Conservation (phyloP, 2,797 vertebrate species). For the Phrynocephalus guinanensis region DNA sequence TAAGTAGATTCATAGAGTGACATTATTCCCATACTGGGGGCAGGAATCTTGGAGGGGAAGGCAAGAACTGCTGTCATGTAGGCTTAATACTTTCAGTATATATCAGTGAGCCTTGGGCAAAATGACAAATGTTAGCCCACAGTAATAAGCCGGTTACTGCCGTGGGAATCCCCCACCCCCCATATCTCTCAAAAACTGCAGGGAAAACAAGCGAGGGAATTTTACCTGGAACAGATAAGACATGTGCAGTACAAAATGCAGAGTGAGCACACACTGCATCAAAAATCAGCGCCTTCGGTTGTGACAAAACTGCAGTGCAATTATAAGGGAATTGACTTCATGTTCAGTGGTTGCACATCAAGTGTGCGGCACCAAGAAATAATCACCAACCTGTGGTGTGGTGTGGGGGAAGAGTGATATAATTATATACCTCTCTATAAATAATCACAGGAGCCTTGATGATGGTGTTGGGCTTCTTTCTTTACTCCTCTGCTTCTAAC, state of each 20-base stretch:
- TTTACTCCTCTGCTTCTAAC: constrained; percentile 46
- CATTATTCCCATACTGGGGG: neutral
- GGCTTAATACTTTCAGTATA: neutral
- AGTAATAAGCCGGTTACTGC: neutral
- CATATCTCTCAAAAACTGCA: neutral
- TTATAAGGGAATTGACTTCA: constrained; percentile 30
- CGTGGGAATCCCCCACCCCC: neutral
- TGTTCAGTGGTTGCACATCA: constrained; percentile 29
- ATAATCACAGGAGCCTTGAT: constrained; percentile 23
- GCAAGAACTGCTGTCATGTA: neutral
- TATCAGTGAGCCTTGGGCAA: neutral
- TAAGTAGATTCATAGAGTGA: neutral
- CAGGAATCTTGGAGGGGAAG: no score
- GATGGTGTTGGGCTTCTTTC: constrained; percentile 50
- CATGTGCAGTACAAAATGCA: constrained; percentile 18
- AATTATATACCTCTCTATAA: constrained; percentile 45
- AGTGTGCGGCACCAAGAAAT: constrained; percentile 37
- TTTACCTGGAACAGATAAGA: neutral
- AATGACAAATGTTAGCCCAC: neutral
- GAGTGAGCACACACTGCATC: constrained; percentile 6
- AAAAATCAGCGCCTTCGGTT: constrained; percentile 23
- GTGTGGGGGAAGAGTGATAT: neutral
- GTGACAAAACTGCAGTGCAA: constrained; percentile 36
- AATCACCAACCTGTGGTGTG: neutral
- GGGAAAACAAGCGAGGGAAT: neutral